Evolutionary conservation across 2,797 vertebrate genomes (phyloP).

Genomic region (Taeniopygia guttata): DNA sequence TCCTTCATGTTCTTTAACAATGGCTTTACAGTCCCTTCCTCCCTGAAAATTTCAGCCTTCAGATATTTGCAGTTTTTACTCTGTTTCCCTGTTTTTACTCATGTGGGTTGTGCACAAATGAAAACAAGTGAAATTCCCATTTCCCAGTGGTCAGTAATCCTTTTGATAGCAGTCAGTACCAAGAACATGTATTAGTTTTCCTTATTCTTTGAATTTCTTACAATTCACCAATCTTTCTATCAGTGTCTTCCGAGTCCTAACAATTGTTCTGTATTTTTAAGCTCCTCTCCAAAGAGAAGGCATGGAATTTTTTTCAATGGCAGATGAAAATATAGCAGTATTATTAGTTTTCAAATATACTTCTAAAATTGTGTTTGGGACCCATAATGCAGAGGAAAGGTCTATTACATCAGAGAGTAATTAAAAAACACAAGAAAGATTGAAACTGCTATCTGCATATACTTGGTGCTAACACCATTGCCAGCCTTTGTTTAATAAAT

Average conservation of each 20-base stretch:
- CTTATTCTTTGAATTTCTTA: background rate
- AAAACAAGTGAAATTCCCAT: background rate
- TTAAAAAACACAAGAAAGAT: background rate
- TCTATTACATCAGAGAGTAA: background rate
- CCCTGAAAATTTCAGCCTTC: background rate
- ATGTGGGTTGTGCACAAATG: background rate
- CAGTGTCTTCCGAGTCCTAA: background rate
- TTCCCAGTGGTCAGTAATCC: background rate
- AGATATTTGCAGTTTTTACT: background rate
- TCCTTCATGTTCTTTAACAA: background rate
- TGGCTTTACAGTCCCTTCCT: background rate
- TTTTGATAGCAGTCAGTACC: background rate
- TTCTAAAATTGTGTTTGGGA: background rate
- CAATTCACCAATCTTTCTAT: background rate
- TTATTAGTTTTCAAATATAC: background rate
- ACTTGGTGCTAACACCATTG: background rate
- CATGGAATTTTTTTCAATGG: background rate
- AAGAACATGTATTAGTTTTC: background rate
- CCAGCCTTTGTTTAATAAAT: constrained; percentile 6
- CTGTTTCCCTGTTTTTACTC: background rate
- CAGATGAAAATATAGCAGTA: background rate
- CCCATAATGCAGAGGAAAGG: background rate
- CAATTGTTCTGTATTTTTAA: background rate
- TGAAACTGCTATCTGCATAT: background rate
- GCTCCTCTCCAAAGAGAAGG: background rate